These are phyloP conservation scores for Miniopterus natalensis DNA, from an alignment of 2,113 vertebrate genomes.

Conservation along the genomic window DNA sequence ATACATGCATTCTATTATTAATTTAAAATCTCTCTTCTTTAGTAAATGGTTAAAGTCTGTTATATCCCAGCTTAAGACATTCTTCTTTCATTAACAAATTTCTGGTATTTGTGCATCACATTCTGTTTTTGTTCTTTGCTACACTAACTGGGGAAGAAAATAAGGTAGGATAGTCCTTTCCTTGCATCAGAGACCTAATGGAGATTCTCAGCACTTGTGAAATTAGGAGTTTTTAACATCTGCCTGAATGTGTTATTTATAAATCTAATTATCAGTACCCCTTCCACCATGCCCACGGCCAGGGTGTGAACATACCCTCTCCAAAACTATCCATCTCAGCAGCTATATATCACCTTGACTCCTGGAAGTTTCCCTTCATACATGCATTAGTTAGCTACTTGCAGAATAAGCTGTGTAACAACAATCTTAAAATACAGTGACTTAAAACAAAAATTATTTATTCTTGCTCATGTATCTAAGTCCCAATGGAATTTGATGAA, in stretches of 20 bases:
- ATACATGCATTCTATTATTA: not conserved
- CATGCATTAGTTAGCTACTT: not conserved
- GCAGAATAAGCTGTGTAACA: not conserved
- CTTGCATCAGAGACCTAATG: not conserved
- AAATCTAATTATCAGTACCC: not conserved
- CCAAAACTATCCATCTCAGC: not conserved
- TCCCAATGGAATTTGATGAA: not conserved
- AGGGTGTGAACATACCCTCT: not conserved
- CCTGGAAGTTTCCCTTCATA: not conserved
- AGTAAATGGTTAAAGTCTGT: not conserved
- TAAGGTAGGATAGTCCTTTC: not conserved
- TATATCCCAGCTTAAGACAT: not conserved
- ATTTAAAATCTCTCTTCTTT: not conserved
- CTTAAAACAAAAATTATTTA: not conserved
- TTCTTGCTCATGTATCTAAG: not conserved
- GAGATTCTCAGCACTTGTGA: not conserved
- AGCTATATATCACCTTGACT: not conserved
- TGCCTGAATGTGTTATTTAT: not conserved
- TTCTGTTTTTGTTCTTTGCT: slow-evolving; percentile 36
- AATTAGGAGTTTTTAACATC: not conserved
- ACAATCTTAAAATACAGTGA: not conserved
- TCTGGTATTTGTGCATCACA: not conserved
- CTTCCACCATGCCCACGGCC: not conserved
- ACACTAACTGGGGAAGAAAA: not conserved
- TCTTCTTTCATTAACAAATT: not conserved